These are phyloP conservation scores for Dasypus novemcinctus DNA, from an alignment of 2,113 vertebrate genomes.

Conservation along the genomic window DNA sequence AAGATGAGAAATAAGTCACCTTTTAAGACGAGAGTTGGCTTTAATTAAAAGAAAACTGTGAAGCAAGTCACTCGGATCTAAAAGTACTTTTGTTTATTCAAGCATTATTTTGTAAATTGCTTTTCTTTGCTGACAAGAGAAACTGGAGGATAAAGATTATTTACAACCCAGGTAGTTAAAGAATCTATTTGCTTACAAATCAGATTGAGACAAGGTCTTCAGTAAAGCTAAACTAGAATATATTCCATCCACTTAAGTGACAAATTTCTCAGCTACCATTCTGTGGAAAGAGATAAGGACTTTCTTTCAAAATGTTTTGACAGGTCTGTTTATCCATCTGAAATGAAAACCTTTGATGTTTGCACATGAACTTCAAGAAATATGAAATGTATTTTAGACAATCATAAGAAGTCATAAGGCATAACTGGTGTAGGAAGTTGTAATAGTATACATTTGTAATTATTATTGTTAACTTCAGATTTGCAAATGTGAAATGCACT, in stretches of 20 bases:
- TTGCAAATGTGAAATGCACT: conserved; percentile 13
- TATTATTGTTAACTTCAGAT: conserved; percentile 2
- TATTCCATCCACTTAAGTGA: neutral
- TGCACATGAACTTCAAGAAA: neutral
- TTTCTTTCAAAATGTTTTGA: conserved; percentile 48
- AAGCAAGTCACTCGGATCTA: conserved; percentile 39
- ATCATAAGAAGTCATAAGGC: neutral
- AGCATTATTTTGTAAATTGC: conserved; percentile 55
- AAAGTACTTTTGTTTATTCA: conserved; percentile 53
- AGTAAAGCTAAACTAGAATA: conserved; percentile 51
- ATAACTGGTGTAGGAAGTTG: neutral
- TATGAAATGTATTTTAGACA: neutral
- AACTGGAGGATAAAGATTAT: conserved; percentile 65
- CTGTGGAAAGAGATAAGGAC: conserved; percentile 43
- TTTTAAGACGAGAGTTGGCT: conserved; percentile 8
- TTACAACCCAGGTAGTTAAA: conserved; percentile 61
- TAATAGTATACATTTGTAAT: neutral
- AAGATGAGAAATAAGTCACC: conserved; percentile 7
- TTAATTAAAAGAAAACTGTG: conserved; percentile 44
- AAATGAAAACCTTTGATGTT: conserved; percentile 46
- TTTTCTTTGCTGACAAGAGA: conserved; percentile 51
- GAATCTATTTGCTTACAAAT: conserved; percentile 63
- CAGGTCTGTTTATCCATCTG: neutral
- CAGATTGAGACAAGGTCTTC: conserved; percentile 26
- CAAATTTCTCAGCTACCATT: conserved; percentile 53